Percentiles rank a stretch among this genome's conserved stretches.
Conservation (phyloP, 2,113 vertebrate genomes). For the Macrotus californicus region DNA sequence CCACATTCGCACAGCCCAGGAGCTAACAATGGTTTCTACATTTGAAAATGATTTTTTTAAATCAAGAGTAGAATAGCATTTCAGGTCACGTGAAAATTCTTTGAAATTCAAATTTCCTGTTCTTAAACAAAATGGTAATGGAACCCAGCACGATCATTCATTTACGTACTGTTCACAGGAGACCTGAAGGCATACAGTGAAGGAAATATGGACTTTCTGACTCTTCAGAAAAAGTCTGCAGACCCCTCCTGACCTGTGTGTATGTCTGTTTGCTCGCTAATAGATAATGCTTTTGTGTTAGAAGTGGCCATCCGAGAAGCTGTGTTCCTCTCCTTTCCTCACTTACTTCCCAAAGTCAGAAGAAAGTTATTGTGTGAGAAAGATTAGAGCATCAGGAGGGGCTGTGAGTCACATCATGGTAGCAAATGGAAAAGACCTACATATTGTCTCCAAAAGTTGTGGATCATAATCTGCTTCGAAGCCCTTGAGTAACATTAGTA, state of each 20-base stretch:
- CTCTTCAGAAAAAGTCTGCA: background rate
- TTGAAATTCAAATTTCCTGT: background rate
- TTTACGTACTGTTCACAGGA: background rate
- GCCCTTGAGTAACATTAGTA: background rate
- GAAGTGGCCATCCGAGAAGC: background rate
- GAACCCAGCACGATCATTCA: background rate
- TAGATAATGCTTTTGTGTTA: background rate
- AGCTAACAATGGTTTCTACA: background rate
- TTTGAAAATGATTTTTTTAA: background rate
- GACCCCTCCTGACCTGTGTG: background rate
- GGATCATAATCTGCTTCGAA: background rate
- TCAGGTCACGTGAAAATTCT: background rate
- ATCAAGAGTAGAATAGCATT: background rate
- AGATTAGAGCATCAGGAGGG: background rate
- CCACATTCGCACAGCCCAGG: background rate
- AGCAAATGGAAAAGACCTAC: background rate
- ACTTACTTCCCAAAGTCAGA: background rate
- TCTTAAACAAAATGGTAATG: background rate
- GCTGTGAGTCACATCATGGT: background rate
- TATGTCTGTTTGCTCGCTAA: background rate
- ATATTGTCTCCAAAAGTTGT: background rate
- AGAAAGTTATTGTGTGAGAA: background rate
- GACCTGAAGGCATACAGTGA: background rate
- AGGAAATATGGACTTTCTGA: background rate
- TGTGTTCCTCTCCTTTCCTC: background rate